These are phyloP conservation scores for Platyscapa corneri DNA, from an alignment of 1,140 invertebrate genomes.

Conservation along the genomic window DNA sequence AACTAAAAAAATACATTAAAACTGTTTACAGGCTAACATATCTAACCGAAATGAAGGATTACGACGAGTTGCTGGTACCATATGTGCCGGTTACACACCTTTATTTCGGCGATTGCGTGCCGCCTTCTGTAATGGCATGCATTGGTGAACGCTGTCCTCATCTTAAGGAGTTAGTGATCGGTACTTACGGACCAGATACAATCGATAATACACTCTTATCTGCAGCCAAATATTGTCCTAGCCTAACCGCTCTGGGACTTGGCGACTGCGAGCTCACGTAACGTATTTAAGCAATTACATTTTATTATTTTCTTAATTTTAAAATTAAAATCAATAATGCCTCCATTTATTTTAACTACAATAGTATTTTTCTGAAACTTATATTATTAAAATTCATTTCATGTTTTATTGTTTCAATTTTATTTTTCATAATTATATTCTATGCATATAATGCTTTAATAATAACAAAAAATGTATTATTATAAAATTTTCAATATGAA, in stretches of 20 bases:
- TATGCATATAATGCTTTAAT: too few species aligned
- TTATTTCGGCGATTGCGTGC: constrained; percentile 67
- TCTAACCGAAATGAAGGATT: constrained; percentile 66
- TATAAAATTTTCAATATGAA: too few species aligned
- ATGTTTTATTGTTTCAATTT: too few species aligned
- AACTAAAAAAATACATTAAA: too few species aligned
- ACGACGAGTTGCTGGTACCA: constrained; percentile 59
- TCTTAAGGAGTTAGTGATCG: constrained; percentile 66
- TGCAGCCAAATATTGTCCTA: constrained; percentile 62
- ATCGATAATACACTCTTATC: constrained; percentile 64
- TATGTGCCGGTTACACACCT: constrained; percentile 69
- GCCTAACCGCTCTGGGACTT: constrained; percentile 65
- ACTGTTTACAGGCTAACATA: constrained; percentile 60
- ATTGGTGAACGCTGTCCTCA: constrained; percentile 64
- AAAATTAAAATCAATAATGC: too few species aligned
- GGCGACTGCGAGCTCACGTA: constrained; percentile 71
- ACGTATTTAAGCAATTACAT: not conserved
- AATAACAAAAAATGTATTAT: too few species aligned
- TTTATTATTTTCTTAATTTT: too few species aligned
- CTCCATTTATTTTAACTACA: too few species aligned
- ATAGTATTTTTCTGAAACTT: too few species aligned
- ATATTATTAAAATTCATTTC: too few species aligned
- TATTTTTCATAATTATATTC: too few species aligned
- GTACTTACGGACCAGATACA: constrained; percentile 61
- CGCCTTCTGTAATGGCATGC: constrained; percentile 57